phyloP scores from a whole-genome alignment of 2,888 invertebrate species.

The Eupithecia subumbrata region DNA sequence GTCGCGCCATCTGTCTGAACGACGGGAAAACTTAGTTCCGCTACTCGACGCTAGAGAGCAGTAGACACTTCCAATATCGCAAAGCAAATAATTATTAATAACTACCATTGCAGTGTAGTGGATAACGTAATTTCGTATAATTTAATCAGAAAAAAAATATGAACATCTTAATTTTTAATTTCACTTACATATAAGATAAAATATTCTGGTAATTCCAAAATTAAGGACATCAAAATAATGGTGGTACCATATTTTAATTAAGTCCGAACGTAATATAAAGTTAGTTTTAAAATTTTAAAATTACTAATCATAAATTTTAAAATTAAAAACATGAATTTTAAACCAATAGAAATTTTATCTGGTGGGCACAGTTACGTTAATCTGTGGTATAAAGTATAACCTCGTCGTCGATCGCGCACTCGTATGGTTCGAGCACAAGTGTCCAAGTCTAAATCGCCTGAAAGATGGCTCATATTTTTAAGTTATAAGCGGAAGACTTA shows the following conservation, averaged over 20 bases:
- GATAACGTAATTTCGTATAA: neutral
- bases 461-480: constrained; percentile 42
- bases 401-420: constrained; percentile 47
- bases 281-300: too few relatives aligned
- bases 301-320: too few relatives aligned
- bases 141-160: neutral
- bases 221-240: too few relatives aligned
- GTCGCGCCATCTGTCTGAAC: constrained; percentile 51
- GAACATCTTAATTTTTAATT: too few relatives aligned
- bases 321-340: too few relatives aligned
- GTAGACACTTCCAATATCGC: neutral
- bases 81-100: neutral
- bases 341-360: too few relatives aligned
- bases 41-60: constrained; percentile 68
- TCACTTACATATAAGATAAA: too few relatives aligned
- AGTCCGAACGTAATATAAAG: too few relatives aligned
- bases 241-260: too few relatives aligned
- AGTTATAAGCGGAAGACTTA: constrained; percentile 25
- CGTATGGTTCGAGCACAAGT: constrained; percentile 49
- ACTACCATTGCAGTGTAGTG: neutral
- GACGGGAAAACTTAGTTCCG: constrained; percentile 39
- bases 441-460: constrained; percentile 43
- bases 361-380: constrained; percentile 22
- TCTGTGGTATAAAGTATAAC: constrained; percentile 37
- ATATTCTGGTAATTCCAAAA: too few relatives aligned